Percentiles rank a stretch among this genome's conserved stretches.
Evolutionary conservation across 2,888 invertebrate genomes (phyloP).

Genomic region (Pterostichus niger): DNA sequence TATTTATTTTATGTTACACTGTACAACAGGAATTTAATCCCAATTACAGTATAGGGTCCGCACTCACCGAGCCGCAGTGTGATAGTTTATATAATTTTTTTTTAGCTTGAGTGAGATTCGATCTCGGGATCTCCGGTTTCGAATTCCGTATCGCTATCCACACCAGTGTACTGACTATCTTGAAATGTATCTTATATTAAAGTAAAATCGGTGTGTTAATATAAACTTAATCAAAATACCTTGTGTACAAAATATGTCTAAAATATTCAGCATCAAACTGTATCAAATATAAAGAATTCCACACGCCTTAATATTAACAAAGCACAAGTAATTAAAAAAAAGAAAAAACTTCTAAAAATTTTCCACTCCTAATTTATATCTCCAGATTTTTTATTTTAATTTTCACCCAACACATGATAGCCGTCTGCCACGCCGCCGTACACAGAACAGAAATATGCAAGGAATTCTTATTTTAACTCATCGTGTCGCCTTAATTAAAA

Average conservation of each 20-base stretch:
- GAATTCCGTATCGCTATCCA: too few species aligned
- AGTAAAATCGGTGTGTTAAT: not conserved
- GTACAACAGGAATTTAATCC: too few species aligned
- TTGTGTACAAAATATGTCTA: constrained; percentile 19
- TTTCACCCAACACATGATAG: constrained; percentile 53
- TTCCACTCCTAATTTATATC: constrained; percentile 59
- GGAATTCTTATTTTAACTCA: constrained; percentile 67
- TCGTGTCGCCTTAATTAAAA: constrained; percentile 67
- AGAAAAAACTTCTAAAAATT: constrained; percentile 38
- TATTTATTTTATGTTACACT: too few species aligned
- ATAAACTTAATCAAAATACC: constrained; percentile 13
- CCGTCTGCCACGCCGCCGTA: constrained; percentile 19
- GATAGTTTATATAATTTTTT: too few species aligned
- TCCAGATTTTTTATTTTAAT: constrained; percentile 65
- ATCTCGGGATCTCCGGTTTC: too few species aligned
- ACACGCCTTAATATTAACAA: constrained; percentile 57
- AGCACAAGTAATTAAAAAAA: constrained; percentile 57
- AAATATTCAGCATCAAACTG: constrained; percentile 25
- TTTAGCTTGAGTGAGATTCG: too few species aligned
- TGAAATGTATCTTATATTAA: not conserved
- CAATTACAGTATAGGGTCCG: too few species aligned
- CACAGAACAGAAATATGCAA: constrained; percentile 64
- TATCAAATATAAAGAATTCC: constrained; percentile 44
- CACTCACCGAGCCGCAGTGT: too few species aligned
- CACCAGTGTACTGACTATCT: too few species aligned